Base-by-base conservation (phyloP, 2,113 vertebrate species). In the Orthonyx spaldingii region DNA sequence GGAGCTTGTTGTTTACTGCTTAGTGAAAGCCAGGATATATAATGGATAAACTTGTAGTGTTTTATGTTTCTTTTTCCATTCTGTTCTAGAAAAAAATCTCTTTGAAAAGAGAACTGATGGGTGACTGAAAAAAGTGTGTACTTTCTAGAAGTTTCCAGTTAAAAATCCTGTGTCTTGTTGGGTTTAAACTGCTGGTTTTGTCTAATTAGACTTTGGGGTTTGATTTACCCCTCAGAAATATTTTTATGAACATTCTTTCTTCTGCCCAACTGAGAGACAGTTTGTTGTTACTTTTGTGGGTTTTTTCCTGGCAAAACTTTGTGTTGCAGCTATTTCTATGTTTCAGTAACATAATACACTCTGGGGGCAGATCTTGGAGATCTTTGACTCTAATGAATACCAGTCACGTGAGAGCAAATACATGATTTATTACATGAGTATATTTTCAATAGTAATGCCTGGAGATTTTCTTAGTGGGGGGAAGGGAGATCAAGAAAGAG, bases 271-370 rank as follows among this genome's bases (percentile, higher is more conserved):
- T 69, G 94, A 96, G 96, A 94, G 90, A 96, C 95, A 97, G 94
- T 96, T 94, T 94, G 92, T 97, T 98, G 94, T 88, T 84, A 79
- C 95, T 95, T 86, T 94, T 66, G 91, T 94, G 86, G 76, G 3
- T 10, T 77, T 90, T 86, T 94, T 90, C 39, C 90, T 96, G 93
- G 93, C 96, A 97, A 96, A 95, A 94, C 82, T 53, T 61, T 89
- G 61, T 90, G 78, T 91, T 87, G 92, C 92, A 94, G 87, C 95
- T 96, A 94, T 97, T 98, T 97, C 96, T 96, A 27, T 79, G 71
- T 95, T 96, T 93, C 90, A 74, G 98, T 96, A 97, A 98, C 94
- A 75, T 95, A 94, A 97, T 97, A 97, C 79, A 65, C 97, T 94
- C 88, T 68, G 94, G 94, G 92, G 93, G 80, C 94, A 94, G 84